Conservation (phyloP, 92 coral and sea anemone species). For the Muricea muricata region DNA sequence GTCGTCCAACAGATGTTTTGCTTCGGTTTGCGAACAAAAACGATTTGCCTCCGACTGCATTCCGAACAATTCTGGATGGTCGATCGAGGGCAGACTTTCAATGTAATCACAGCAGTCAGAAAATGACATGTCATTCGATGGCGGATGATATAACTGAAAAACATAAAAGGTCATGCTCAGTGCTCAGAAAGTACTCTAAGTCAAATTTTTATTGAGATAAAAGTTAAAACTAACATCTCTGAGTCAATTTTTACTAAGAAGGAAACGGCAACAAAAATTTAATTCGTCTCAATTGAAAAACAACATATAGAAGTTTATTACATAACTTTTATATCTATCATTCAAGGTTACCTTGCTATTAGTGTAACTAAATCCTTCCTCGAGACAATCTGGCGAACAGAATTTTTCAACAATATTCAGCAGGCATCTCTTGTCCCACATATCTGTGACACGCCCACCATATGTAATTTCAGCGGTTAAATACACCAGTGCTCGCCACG, state of each 20-base stretch:
- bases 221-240: too few species aligned
- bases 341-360: conserved; percentile 78
- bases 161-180: too few species aligned
- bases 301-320: too few species aligned
- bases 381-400: conserved; percentile 79
- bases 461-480: conserved; percentile 93
- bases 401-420: conserved; percentile 81
- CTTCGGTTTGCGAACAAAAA: conserved; percentile 76
- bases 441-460: conserved; percentile 98
- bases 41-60: conserved; percentile 89
- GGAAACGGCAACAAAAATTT: too few species aligned
- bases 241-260: too few species aligned
- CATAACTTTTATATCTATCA: too few species aligned
- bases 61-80: conserved; percentile 90
- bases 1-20: conserved; percentile 68
- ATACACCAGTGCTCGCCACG: conserved; percentile 88
- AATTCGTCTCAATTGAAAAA: too few species aligned
- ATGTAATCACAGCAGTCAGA: conserved; percentile 92
- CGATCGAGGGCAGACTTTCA: conserved; percentile 82
- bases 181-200: too few species aligned
- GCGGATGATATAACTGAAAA: conserved; percentile 89
- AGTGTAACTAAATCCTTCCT: conserved; percentile 85
- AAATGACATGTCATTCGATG: conserved; percentile 85
- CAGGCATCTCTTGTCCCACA: conserved; percentile 95
- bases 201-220: too few species aligned